Percentiles rank a stretch among this genome's conserved stretches.
These are phyloP conservation scores for Podilymbus podiceps DNA, from an alignment of 2,113 vertebrate species.

Conservation along the genomic window DNA sequence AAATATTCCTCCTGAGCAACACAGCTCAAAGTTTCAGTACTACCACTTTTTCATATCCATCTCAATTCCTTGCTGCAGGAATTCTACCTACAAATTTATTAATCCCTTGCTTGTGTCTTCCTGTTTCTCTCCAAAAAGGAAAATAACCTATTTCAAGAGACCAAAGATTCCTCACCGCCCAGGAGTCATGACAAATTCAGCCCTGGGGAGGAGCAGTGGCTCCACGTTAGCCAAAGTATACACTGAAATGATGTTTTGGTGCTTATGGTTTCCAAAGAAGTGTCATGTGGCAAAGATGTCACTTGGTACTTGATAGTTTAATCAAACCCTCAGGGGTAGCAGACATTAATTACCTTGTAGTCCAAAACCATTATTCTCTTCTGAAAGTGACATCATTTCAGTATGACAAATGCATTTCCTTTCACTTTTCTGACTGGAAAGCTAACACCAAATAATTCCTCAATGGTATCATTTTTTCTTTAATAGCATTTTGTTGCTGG, in stretches of 20 bases:
- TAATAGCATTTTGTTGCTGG: not conserved
- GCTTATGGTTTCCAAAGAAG: slow-evolving; percentile 36
- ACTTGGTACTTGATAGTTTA: slow-evolving; percentile 52
- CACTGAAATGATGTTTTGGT: slow-evolving; percentile 44
- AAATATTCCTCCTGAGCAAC: not conserved
- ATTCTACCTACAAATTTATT: slow-evolving; percentile 6
- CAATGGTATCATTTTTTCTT: not conserved
- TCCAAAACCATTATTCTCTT: slow-evolving; percentile 22
- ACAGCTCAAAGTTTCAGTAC: not conserved
- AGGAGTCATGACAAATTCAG: slow-evolving; percentile 44
- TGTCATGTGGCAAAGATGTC: slow-evolving; percentile 47
- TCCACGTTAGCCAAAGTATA: not conserved
- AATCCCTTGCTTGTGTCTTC: not conserved
- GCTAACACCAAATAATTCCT: slow-evolving; percentile 1
- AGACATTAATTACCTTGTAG: slow-evolving; percentile 24
- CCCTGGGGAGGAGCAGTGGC: slow-evolving; percentile 32
- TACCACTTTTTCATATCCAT: not conserved
- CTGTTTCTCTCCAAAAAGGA: slow-evolving; percentile 18
- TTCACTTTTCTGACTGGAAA: slow-evolving; percentile 23
- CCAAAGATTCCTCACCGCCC: not conserved
- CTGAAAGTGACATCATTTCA: slow-evolving; percentile 39
- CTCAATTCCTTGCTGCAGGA: not conserved
- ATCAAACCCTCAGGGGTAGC: slow-evolving; percentile 32
- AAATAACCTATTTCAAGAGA: slow-evolving; percentile 39
- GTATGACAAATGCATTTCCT: slow-evolving; percentile 18